These are phyloP conservation scores for Drosophila monieri DNA, from an alignment of 2,888 invertebrate species.

Conservation along the genomic window DNA sequence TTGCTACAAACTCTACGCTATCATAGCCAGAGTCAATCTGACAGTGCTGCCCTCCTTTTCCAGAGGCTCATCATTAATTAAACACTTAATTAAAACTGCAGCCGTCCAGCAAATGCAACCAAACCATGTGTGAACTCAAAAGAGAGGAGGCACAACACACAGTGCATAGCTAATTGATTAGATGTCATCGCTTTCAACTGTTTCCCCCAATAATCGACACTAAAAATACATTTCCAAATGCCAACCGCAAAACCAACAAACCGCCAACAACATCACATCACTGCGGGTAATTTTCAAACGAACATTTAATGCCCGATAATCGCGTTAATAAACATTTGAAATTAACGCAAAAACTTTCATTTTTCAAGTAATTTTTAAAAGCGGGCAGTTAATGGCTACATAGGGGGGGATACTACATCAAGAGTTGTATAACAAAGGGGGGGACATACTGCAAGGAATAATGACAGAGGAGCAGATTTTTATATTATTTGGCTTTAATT, in stretches of 20 bases:
- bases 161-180: conserved; percentile 44
- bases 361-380: conserved; percentile 21
- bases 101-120: conserved; percentile 8
- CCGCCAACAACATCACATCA: not conserved
- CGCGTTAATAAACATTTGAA: conserved; percentile 47
- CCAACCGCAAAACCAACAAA: conserved; percentile 34
- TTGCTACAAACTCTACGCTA: not conserved
- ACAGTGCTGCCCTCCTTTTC: no score
- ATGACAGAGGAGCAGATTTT: no score
- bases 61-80: conserved; percentile 70
- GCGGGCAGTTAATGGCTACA: no score
- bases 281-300: conserved; percentile 16
- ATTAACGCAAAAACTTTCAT: conserved; percentile 48
- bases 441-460: conserved; percentile 6
- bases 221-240: conserved; percentile 38
- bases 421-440: conserved; percentile 11
- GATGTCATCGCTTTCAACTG: conserved; percentile 50
- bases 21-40: conserved; percentile 6
- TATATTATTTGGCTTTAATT: no score
- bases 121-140: conserved; percentile 14
- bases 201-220: conserved; percentile 34
- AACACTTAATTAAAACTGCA: conserved; percentile 78
- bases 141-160: not conserved
- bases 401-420: conserved; percentile 8
- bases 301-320: conserved; percentile 42